A percentile compares a stretch with the other conserved stretches of the same genome.
These are phyloP conservation scores for Tenebrosternarchus preto DNA, from an alignment of 2,113 vertebrate genomes.

Conservation along the genomic window DNA sequence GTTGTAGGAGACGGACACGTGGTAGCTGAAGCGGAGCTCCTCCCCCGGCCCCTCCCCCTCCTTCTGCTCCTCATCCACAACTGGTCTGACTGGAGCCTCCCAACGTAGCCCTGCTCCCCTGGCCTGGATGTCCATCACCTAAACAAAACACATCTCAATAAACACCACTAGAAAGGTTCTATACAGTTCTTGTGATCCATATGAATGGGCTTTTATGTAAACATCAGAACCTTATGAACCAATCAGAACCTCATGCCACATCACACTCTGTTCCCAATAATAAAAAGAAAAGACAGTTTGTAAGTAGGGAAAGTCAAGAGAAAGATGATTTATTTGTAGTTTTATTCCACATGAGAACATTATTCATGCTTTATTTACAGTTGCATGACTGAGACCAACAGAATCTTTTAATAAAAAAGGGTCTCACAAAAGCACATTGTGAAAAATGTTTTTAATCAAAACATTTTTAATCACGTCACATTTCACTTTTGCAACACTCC, in stretches of 20 bases:
- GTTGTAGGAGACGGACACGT: conserved; percentile 83
- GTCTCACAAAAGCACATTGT: too few species aligned
- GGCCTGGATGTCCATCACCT: conserved; percentile 90
- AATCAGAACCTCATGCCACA: neutral
- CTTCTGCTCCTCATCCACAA: conserved; percentile 65
- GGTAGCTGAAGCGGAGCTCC: conserved; percentile 77
- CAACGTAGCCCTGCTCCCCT: conserved; percentile 80
- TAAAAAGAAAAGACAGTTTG: too few species aligned
- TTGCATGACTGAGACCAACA: too few species aligned
- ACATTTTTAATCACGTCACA: too few species aligned
- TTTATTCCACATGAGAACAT: too few species aligned
- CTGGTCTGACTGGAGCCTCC: conserved; percentile 77
- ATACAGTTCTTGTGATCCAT: neutral
- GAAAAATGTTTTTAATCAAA: too few species aligned
- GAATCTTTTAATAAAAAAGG: too few species aligned
- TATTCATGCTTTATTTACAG: too few species aligned
- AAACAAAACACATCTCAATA: neutral
- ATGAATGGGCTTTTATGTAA: neutral
- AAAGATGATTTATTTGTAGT: too few species aligned
- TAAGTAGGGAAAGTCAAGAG: too few species aligned
- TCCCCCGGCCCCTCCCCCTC: conserved; percentile 59
- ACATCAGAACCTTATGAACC: neutral
- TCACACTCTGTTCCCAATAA: too few species aligned
- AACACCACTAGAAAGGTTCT: neutral
- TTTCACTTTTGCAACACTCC: neutral